Conservation (phyloP, 2,797 vertebrate genomes). For the Cercopithecus diana region DNA sequence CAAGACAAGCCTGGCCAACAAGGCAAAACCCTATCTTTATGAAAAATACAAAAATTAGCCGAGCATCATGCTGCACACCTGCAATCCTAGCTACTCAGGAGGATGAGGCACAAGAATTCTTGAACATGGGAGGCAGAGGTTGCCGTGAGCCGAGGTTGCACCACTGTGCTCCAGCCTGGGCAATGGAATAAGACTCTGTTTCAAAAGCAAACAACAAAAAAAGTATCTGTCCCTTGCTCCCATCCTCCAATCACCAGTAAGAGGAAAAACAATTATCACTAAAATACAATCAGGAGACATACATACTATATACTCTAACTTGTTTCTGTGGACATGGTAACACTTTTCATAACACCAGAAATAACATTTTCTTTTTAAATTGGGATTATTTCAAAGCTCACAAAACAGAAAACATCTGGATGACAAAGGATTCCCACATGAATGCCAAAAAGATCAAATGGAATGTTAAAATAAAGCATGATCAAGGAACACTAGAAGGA, state of each 20-base stretch:
- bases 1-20: no score
- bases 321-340: constrained; percentile 40
- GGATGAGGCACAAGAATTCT: no score
- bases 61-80: no score
- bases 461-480: constrained; percentile 55
- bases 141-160: no score
- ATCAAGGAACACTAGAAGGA: constrained; percentile 40
- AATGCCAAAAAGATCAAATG: constrained; percentile 58
- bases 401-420: constrained; percentile 72
- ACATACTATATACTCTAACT: not conserved
- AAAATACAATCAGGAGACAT: constrained; percentile 28
- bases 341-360: constrained; percentile 59
- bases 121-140: no score
- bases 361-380: constrained; percentile 64
- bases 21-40: no score
- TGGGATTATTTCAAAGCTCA: constrained; percentile 57
- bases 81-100: no score
- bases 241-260: not conserved
- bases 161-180: no score
- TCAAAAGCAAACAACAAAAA: no score
- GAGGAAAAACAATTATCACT: not conserved
- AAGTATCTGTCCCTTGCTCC: not conserved
- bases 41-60: no score
- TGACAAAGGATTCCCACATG: constrained; percentile 50
- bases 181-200: no score